These are phyloP conservation scores for Didymodactylos carnosus DNA, from an alignment of 2,888 invertebrate species.

Conservation along the genomic window DNA sequence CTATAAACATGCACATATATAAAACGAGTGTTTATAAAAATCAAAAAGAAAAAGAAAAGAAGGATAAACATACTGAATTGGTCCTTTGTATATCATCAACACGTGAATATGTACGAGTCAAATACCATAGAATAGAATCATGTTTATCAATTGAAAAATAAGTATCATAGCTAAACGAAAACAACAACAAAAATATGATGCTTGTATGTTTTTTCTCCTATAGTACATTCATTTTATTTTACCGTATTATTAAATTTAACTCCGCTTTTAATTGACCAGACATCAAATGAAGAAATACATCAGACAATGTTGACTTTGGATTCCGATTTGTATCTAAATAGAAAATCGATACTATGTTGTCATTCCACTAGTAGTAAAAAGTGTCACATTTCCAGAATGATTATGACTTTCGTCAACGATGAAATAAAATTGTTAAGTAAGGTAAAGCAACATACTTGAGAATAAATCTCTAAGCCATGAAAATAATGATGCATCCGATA, in stretches of 20 bases:
- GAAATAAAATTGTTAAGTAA: no score
- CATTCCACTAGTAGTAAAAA: no score
- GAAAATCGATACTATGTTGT: not conserved
- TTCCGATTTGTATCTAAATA: not conserved
- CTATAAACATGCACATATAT: not conserved
- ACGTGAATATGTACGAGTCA: not conserved
- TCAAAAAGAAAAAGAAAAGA: no score
- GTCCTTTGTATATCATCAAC: not conserved
- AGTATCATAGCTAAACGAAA: not conserved
- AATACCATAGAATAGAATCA: not conserved
- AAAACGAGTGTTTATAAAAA: not conserved
- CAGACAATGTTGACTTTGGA: not conserved
- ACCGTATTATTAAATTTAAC: no score
- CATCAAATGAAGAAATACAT: not conserved
- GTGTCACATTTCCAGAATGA: no score
- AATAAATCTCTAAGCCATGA: no score
- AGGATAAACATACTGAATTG: not conserved
- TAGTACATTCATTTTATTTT: not conserved
- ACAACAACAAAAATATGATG: not conserved
- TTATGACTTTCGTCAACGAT: no score
- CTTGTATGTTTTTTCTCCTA: not conserved
- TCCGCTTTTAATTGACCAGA: no score
- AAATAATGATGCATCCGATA: no score
- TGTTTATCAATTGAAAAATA: not conserved
- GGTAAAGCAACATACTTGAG: no score